Evolutionary conservation across 2,797 vertebrate species (phyloP), one percentile per base, ranked within the genome.

Genomic region (Pseudocheirus occidentalis): DNA sequence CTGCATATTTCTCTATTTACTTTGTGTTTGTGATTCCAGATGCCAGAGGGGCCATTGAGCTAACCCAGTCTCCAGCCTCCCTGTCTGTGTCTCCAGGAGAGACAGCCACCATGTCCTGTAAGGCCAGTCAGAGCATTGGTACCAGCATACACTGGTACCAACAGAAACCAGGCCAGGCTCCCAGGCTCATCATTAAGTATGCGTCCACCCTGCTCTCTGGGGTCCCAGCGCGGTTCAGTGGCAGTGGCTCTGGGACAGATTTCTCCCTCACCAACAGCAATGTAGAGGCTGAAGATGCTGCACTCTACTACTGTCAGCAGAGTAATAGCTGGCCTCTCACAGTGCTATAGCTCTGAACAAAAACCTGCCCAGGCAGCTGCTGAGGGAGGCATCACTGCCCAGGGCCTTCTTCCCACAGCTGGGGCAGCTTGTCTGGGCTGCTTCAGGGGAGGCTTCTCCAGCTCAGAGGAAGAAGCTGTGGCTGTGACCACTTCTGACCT

Each of bases 121-220:
- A 0, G 13, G 31, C 57, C 56, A 66, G 52, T 31, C 11, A 54
- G 9, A 4, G 1, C 29, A 1, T 31, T 31, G 0, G 2, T 1
- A 31, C 2, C 5, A 0, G 5, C 4, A 10, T 95, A 53, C 3
- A 14, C 58, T 94, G 96, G 92, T 96, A 94, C 92, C 91, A 97
- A 93, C 58, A 95, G 91, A 97, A 94, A 89, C 50, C 95, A 62
- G 92, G 59, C 52, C 62, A 95, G 40, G 16, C 92, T 52, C 97
- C 95, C 46, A 94, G 87, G 12, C 90, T 93, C 34, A 10, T 66
- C 34, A 66, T 66, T 66, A 0, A 18, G 1, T 0, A 6, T 66
- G 4, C 62, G 16, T 16, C 13, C 31, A 66, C 34, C 62, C 31
- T n/a, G 13, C 34, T 16, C 1, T 16, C 13, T 2, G 34, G 34